Conservation (phyloP, 1,140 invertebrate species). For the Yoshiicerus persimilis region DNA sequence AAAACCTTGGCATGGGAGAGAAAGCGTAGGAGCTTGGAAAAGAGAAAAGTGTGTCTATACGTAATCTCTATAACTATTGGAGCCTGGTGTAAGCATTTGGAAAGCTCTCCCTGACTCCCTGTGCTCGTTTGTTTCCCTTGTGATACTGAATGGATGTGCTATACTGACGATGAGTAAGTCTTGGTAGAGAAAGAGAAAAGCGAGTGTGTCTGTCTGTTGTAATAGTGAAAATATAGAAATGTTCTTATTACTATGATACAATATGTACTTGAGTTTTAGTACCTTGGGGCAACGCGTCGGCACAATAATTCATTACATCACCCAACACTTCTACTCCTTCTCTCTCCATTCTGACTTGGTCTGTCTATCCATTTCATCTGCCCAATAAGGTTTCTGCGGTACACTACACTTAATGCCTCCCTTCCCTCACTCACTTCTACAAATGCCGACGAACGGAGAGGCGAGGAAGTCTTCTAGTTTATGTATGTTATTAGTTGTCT, state of each 20-base stretch:
- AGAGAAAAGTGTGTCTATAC: no score
- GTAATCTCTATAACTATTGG: background rate
- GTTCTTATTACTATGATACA: background rate
- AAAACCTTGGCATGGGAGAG: background rate
- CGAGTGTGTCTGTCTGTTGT: no score
- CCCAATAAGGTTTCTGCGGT: background rate
- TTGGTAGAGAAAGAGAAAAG: background rate
- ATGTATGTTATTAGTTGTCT: background rate
- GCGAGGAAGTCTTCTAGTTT: background rate
- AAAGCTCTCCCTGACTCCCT: background rate
- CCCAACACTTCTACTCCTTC: background rate
- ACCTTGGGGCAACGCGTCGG: slow-evolving; percentile 10
- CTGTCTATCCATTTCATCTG: background rate
- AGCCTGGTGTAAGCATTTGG: background rate
- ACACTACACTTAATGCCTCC: background rate
- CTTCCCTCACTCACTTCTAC: background rate
- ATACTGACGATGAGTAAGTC: background rate
- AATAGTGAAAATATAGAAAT: no score
- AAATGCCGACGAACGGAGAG: background rate
- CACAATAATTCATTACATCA: slow-evolving; percentile 21
- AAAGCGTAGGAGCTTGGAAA: background rate
- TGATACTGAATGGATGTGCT: background rate
- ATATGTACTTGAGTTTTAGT: slow-evolving; percentile 1
- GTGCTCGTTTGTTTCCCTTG: background rate
- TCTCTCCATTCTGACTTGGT: background rate